Evolutionary conservation across 2,797 vertebrate genomes (phyloP).

Genomic region (Borostomias antarcticus): DNA sequence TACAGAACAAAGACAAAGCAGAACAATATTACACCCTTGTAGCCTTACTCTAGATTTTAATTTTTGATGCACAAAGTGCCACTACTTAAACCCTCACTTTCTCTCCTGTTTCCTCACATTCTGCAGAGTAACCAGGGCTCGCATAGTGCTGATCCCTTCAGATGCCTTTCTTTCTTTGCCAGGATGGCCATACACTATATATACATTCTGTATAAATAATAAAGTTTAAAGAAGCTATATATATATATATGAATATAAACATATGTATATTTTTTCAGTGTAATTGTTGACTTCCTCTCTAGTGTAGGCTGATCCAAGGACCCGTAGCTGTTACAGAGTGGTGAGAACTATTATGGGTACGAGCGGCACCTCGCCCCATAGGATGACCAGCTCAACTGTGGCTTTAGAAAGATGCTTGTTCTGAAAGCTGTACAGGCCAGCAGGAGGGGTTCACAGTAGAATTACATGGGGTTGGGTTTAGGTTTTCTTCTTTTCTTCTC

Average conservation of each 20-base stretch:
- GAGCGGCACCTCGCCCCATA: too few relatives aligned
- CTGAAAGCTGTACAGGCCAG: conserved; percentile 62
- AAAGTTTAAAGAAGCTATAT: conserved; percentile 80
- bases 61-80: conserved; percentile 86
- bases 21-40: conserved; percentile 79
- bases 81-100: conserved; percentile 69
- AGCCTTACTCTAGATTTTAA: conserved; percentile 85
- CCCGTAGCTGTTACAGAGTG: conserved; percentile 69
- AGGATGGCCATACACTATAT: conserved; percentile 80
- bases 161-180: conserved; percentile 84
- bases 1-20: conserved; percentile 40
- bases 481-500: conserved; percentile 48
- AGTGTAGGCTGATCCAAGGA: conserved; percentile 72
- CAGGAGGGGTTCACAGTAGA: conserved; percentile 18
- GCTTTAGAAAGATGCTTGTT: conserved; percentile 69
- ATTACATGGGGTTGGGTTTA: conserved; percentile 33
- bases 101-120: conserved; percentile 76
- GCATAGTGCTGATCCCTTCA: conserved; percentile 60
- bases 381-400: conserved; percentile 79
- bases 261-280: conserved; percentile 87
- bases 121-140: conserved; percentile 71
- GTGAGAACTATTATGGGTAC: conserved; percentile 65
- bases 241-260: conserved; percentile 83
- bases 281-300: conserved; percentile 81
- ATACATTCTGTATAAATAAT: conserved; percentile 83